Conservation (phyloP, 2,888 invertebrate genomes). For the Neocrepidodera transversa region DNA sequence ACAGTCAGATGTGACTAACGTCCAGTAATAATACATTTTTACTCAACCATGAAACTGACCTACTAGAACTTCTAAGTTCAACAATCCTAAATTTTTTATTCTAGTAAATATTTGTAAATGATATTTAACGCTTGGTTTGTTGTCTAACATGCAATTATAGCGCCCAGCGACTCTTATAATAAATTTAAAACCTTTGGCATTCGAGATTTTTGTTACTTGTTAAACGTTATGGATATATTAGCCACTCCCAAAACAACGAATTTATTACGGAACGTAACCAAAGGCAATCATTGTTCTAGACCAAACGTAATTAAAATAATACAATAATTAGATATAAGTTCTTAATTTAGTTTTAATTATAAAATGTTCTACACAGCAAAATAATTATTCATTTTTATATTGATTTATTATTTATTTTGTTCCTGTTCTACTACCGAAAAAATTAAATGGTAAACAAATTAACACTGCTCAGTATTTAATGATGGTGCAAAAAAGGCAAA, state of each 20-base stretch:
- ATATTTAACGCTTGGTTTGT: neutral
- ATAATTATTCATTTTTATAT: no score
- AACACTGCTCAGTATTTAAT: no score
- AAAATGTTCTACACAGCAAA: no score
- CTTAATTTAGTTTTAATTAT: no score
- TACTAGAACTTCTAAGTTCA: neutral
- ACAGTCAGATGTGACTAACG: no score
- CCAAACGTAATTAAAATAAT: neutral
- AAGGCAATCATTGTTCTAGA: neutral
- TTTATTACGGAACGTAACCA: neutral
- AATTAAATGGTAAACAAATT: no score
- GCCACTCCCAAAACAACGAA: neutral
- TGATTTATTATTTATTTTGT: no score
- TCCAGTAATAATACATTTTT: no score
- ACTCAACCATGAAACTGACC: neutral
- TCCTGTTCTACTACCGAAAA: no score
- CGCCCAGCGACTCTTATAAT: neutral
- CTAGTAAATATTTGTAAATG: neutral
- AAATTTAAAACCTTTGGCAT: neutral
- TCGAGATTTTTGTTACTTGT: neutral
- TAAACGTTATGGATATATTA: neutral
- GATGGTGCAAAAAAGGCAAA: no score
- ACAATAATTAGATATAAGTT: neutral
- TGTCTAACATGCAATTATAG: neutral
- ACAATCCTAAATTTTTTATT: neutral